Evolutionary conservation across 2,113 vertebrate genomes (phyloP).

Genomic region (Phyllopteryx taeniolatus): DNA sequence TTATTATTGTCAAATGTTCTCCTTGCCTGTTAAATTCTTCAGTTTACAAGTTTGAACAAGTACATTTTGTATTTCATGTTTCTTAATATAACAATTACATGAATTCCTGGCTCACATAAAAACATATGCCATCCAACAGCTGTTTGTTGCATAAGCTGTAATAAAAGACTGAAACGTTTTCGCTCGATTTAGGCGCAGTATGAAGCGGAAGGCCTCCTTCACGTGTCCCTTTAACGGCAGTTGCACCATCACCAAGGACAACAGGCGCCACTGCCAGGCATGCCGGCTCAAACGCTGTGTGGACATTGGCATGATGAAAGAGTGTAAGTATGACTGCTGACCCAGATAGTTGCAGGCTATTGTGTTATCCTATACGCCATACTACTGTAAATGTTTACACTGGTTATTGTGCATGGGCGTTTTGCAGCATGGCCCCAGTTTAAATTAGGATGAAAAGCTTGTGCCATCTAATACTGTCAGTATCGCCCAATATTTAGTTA

Average conservation of each 20-base stretch:
- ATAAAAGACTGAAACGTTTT: background rate
- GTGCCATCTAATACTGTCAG: background rate
- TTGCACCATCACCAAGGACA: slow-evolving; percentile 97
- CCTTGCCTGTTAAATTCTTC: background rate
- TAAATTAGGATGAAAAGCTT: background rate
- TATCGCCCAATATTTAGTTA: background rate
- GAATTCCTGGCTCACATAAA: background rate
- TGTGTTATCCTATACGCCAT: background rate
- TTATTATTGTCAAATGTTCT: slow-evolving; percentile 13
- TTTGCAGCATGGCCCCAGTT: background rate
- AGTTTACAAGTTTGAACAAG: background rate
- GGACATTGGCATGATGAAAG: slow-evolving; percentile 99
- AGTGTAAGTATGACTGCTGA: slow-evolving; percentile 83
- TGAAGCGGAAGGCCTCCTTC: slow-evolving; percentile 93
- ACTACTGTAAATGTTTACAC: background rate
- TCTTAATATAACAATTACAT: background rate
- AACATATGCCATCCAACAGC: background rate
- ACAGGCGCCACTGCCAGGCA: slow-evolving; percentile 95
- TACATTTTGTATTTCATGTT: background rate
- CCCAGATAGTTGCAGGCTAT: slow-evolving; percentile 11
- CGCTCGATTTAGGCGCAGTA: slow-evolving; percentile 81
- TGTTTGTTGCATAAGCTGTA: background rate
- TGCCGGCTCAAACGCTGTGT: slow-evolving; percentile 93
- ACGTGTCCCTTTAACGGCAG: slow-evolving; percentile 91
- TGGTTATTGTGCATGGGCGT: background rate